phyloP scores from a whole-genome alignment of 2,113 vertebrate species.

The Falcunculus frontatus region DNA sequence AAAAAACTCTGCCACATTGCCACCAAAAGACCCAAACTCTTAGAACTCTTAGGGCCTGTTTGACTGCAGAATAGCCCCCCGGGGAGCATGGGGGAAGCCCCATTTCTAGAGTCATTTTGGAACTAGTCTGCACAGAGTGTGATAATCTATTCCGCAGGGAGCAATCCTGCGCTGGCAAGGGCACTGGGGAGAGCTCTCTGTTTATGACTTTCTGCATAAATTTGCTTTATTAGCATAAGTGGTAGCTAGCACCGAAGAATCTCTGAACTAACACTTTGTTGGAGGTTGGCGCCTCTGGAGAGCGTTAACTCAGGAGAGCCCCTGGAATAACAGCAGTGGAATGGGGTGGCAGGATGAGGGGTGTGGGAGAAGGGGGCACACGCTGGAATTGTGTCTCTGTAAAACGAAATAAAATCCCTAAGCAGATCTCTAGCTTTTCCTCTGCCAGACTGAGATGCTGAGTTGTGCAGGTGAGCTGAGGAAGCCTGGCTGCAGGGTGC shows the following conservation, averaged over 20 bases:
- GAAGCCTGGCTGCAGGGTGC: not conserved
- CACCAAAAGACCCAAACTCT: slow-evolving; percentile 16
- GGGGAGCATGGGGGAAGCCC: slow-evolving; percentile 41
- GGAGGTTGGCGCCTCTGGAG: not conserved
- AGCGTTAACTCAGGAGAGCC: not conserved
- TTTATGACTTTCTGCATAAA: slow-evolving; percentile 66
- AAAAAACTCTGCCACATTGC: not conserved
- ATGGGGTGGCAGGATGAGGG: not conserved
- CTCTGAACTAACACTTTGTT: slow-evolving; percentile 5
- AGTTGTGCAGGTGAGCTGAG: not conserved
- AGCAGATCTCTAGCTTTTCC: not conserved
- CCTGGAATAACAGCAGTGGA: not conserved
- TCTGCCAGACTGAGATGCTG: not conserved
- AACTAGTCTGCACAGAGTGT: slow-evolving; percentile 2
- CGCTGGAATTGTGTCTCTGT: not conserved
- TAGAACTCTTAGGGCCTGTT: slow-evolving; percentile 5
- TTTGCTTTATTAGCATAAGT: slow-evolving; percentile 61
- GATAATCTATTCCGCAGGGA: slow-evolving; percentile 36
- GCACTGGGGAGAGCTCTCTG: slow-evolving; percentile 59
- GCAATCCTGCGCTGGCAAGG: slow-evolving; percentile 54
- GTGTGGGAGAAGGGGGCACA: not conserved
- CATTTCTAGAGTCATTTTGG: not conserved
- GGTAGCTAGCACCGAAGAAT: slow-evolving; percentile 15
- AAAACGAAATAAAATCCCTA: not conserved
- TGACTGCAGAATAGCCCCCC: slow-evolving; percentile 15